phyloP scores from a whole-genome alignment of 2,888 invertebrate species.

The Aleiodes leptofemur region DNA sequence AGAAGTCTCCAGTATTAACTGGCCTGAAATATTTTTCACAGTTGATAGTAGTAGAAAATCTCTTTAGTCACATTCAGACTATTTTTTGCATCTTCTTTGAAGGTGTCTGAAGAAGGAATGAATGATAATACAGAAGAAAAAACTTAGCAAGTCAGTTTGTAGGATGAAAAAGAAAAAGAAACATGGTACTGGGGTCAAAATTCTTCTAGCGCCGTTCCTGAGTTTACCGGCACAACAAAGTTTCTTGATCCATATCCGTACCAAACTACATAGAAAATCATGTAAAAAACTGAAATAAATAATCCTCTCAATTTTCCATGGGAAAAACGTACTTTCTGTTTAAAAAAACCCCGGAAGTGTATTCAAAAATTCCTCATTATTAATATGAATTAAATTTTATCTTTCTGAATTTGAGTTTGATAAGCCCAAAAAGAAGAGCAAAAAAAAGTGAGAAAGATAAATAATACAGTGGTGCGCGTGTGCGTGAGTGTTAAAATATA shows the following conservation, averaged over 20 bases:
- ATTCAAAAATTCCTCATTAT: neutral
- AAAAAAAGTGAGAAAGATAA: neutral
- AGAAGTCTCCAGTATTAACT: constrained; percentile 8
- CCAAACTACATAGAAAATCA: neutral
- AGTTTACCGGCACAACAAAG: constrained; percentile 23
- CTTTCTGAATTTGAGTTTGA: neutral
- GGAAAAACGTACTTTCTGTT: too few relatives aligned
- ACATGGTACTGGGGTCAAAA: neutral
- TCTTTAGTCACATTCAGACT: too few relatives aligned
- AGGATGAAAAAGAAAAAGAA: too few relatives aligned
- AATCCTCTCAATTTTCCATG: neutral
- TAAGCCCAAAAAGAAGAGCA: neutral
- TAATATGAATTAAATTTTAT: too few relatives aligned
- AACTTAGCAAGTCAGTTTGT: too few relatives aligned
- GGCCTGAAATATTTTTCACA: too few relatives aligned
- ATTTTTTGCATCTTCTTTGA: neutral
- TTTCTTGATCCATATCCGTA: constrained; percentile 15
- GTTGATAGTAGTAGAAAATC: too few relatives aligned
- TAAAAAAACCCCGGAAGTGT: neutral
- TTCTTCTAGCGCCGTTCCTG: constrained; percentile 12
- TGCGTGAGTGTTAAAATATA: constrained; percentile 10
- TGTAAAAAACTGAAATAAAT: neutral
- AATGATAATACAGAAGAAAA: too few relatives aligned
- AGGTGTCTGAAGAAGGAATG: too few relatives aligned
- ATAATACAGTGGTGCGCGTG: constrained; percentile 10